These are phyloP conservation scores for Drosophila planitibia DNA, from an alignment of 2,888 invertebrate species.

Conservation along the genomic window DNA sequence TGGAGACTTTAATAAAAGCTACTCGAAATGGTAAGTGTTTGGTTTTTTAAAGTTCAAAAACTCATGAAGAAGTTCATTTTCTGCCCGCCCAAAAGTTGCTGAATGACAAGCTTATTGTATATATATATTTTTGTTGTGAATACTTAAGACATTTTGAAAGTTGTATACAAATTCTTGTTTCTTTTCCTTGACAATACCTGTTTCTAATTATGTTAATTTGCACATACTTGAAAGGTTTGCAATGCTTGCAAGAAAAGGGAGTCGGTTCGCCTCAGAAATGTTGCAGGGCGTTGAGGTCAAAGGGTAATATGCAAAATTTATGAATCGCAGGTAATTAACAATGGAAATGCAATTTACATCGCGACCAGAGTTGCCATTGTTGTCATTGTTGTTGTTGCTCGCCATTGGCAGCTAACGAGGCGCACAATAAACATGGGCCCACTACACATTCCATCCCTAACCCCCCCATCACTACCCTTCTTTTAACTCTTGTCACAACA, in stretches of 20 bases:
- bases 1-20: no score
- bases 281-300: constrained; percentile 41
- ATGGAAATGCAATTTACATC: constrained; percentile 79
- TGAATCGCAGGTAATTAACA: constrained; percentile 81
- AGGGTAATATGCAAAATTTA: constrained; percentile 64
- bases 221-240: neutral
- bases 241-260: neutral
- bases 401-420: constrained; percentile 63
- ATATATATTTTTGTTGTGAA: neutral
- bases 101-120: neutral
- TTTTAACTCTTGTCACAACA: constrained; percentile 62
- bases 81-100: neutral
- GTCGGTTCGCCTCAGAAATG: neutral
- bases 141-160: neutral
- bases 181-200: neutral
- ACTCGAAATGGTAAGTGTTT: neutral
- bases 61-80: neutral
- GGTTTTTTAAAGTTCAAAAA: neutral
- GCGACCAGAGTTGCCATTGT: constrained; percentile 59
- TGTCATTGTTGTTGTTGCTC: constrained; percentile 26
- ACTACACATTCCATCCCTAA: neutral
- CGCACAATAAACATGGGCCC: constrained; percentile 58
- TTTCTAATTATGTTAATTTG: neutral
- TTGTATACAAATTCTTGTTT: neutral
- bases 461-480: neutral